phyloP scores from a whole-genome alignment of 2,888 invertebrate species.

The Folsomia candida region DNA sequence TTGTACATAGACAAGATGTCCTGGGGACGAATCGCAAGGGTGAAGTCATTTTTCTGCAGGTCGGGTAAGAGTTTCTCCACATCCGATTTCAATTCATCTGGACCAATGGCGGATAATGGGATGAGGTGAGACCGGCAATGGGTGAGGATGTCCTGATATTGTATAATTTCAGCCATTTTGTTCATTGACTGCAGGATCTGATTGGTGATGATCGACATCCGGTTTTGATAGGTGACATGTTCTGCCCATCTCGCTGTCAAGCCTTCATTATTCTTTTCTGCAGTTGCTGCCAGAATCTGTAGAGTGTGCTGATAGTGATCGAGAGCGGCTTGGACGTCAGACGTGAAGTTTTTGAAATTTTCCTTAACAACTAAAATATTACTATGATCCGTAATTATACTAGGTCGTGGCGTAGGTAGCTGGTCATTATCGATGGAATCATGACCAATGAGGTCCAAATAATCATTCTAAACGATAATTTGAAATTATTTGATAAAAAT shows the following conservation, averaged over 20 bases:
- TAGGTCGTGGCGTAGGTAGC: too few relatives aligned
- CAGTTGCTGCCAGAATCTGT: neutral
- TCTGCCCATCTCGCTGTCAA: neutral
- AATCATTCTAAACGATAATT: too few relatives aligned
- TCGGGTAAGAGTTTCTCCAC: too few relatives aligned
- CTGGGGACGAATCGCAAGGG: too few relatives aligned
- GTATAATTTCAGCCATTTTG: neutral
- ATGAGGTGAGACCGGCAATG: neutral
- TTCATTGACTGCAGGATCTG: neutral
- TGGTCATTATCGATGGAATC: too few relatives aligned
- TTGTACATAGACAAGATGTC: too few relatives aligned
- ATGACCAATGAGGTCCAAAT: too few relatives aligned
- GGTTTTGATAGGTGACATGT: neutral
- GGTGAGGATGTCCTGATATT: neutral
- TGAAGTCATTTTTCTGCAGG: too few relatives aligned
- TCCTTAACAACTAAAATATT: neutral
- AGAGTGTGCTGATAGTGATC: neutral
- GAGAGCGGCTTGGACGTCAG: neutral
- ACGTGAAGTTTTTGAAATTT: neutral
- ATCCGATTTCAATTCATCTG: too few relatives aligned
- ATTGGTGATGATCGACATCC: neutral
- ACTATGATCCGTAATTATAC: neutral
- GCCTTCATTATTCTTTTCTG: neutral
- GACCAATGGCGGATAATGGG: too few relatives aligned
- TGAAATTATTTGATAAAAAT: too few relatives aligned